Evolutionary conservation across 2,888 invertebrate genomes (phyloP), one percentile per base, ranked within the genome.

Genomic region (Nudaria mundana): DNA sequence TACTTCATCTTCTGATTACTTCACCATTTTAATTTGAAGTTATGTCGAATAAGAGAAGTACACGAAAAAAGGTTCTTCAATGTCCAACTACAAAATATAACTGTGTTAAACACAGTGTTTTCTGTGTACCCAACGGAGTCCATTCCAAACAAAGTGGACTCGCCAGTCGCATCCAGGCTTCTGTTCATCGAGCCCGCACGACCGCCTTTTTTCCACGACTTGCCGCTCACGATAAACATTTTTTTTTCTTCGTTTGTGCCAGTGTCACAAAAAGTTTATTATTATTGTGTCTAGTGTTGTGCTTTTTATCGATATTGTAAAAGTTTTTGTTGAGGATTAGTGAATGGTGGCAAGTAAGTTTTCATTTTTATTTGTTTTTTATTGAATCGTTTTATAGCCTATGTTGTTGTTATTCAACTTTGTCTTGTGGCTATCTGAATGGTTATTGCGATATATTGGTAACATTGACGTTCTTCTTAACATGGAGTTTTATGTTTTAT

Each of bases 121-220:
- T 30, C 53, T 53, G 57, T 52, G 32, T 44, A 32, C 24, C 6
- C 14, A 14, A 40, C 25, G 30, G 45, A 52, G 42, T 37, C 32
- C 15, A 13, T 23, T 33, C 37, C 24, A 16, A 47, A 41, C 48
- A 44, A 48, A 46, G 39, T 36, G 25, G 36, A 32, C 37, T 35
- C 52, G 61, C 43, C 64, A 68, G 67, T 69, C 47, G 61, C 40
- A 44, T 39, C 40, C 38, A 48, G 53, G 57, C 65, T 56, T 51
- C 56, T 52, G 58, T 38, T 45, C 44, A 23, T 42, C 35, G 12
- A 54, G 42, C 62, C 37, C 65, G 66, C 53, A 56, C 51, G 44
- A 48, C 41, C 49, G 48, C 49, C 36, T 47, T 47, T 52, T 52
- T 44, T 48, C 48, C 45, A 36, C 40, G 33, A 37, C 31, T 37